Conservation (phyloP, 2,797 vertebrate genomes). For the Sebastes hubbsi region DNA sequence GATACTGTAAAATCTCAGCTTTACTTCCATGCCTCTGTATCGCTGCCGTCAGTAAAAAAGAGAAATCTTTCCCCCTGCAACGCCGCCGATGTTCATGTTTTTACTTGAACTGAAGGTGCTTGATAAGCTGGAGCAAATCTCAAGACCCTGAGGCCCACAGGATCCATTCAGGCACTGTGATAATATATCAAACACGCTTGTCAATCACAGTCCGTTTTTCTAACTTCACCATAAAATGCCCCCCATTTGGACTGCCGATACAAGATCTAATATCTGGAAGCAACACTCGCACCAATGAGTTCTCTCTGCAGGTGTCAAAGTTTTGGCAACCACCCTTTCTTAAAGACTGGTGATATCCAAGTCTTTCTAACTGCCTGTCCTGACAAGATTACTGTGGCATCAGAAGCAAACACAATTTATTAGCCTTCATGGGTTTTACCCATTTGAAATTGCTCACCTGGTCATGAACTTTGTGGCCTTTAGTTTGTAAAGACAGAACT, state of each 20-base stretch:
- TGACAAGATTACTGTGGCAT: slow-evolving; percentile 39
- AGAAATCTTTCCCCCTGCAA: background rate
- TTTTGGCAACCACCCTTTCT: slow-evolving; percentile 7
- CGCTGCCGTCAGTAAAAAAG: slow-evolving; percentile 20
- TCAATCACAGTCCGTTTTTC: slow-evolving; percentile 18
- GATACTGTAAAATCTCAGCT: slow-evolving; percentile 60
- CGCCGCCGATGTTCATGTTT: slow-evolving; percentile 56
- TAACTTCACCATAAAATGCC: slow-evolving; percentile 9
- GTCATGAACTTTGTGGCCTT: slow-evolving; percentile 21
- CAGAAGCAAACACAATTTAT: slow-evolving; percentile 10
- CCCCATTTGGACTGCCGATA: background rate
- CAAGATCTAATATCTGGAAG: background rate
- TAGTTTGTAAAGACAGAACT: background rate
- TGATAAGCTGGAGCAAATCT: slow-evolving; percentile 60
- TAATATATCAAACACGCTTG: slow-evolving; percentile 29
- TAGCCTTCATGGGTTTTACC: slow-evolving; percentile 26
- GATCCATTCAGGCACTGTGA: slow-evolving; percentile 31
- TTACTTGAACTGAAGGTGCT: slow-evolving; percentile 59
- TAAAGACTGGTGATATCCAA: slow-evolving; percentile 16
- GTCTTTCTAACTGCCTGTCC: slow-evolving; percentile 33
- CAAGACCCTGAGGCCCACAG: slow-evolving; percentile 52
- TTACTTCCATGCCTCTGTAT: slow-evolving; percentile 29
- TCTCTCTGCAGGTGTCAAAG: background rate
- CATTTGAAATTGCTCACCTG: background rate
- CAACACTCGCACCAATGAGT: background rate